Percentiles rank a stretch among this genome's conserved stretches.
Conservation (phyloP, 1,140 invertebrate species). For the Dysdera silvatica region DNA sequence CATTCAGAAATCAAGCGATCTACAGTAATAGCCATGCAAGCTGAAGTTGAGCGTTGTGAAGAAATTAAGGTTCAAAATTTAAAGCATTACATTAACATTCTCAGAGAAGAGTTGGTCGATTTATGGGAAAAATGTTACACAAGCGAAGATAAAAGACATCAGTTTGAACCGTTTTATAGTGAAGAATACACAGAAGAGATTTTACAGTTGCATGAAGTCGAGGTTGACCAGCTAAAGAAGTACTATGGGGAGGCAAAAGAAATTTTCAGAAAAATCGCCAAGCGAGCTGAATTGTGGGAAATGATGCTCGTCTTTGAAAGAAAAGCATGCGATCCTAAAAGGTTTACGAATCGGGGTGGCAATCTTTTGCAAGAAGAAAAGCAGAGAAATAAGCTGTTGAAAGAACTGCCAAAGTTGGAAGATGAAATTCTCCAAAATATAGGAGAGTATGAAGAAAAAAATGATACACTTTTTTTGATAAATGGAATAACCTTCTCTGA, state of each 20-base stretch:
- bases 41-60: conserved; percentile 57
- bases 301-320: conserved; percentile 60
- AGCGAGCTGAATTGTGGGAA: conserved; percentile 55
- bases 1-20: conserved; percentile 47
- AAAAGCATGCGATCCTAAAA: conserved; percentile 62
- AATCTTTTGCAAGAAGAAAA: conserved; percentile 73
- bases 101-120: conserved; percentile 56
- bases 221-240: conserved; percentile 57
- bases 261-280: conserved; percentile 48
- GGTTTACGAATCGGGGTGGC: conserved; percentile 75
- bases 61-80: conserved; percentile 57
- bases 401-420: conserved; percentile 49
- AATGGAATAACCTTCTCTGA: conserved; percentile 39
- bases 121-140: conserved; percentile 66
- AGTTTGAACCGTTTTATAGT: conserved; percentile 54
- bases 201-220: conserved; percentile 61
- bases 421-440: conserved; percentile 42
- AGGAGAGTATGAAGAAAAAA: conserved; percentile 39
- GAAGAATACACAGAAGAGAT: conserved; percentile 64
- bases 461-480: conserved; percentile 40
- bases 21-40: conserved; percentile 49
- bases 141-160: conserved; percentile 51
- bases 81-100: conserved; percentile 58
- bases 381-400: conserved; percentile 62
- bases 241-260: conserved; percentile 59